Conservation (phyloP, 1,140 invertebrate species). For the Arion vulgaris region DNA sequence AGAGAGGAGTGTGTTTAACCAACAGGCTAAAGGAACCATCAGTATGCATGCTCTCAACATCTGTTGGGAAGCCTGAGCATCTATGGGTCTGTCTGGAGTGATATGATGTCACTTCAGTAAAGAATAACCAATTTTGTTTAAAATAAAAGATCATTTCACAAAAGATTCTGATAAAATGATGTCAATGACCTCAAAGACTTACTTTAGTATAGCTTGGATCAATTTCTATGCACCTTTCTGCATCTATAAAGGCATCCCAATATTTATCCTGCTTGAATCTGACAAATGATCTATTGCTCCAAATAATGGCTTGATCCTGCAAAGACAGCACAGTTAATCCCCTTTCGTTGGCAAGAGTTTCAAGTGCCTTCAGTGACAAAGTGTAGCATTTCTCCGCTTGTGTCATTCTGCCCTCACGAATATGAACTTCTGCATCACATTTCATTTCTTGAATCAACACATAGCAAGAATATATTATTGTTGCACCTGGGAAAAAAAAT, state of each 20-base stretch:
- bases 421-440: conserved; percentile 9
- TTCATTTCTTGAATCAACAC: background rate
- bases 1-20: too few species aligned
- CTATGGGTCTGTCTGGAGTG: too few species aligned
- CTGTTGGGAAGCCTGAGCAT: too few species aligned
- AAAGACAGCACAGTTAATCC: background rate
- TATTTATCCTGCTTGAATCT: conserved; percentile 5
- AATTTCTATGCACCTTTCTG: background rate
- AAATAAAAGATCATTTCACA: too few species aligned
- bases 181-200: background rate
- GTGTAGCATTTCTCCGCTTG: conserved; percentile 17
- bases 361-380: conserved; percentile 9
- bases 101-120: too few species aligned
- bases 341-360: background rate
- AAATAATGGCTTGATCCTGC: background rate
- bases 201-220: background rate
- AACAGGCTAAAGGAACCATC: too few species aligned
- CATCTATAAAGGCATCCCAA: conserved; percentile 10
- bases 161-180: background rate
- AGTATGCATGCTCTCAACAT: too few species aligned
- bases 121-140: too few species aligned
- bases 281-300: conserved; percentile 26
- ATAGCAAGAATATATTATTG: background rate
- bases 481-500: background rate
- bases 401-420: background rate